Conservation (phyloP, 2,888 invertebrate genomes). For the Thereva unica region DNA sequence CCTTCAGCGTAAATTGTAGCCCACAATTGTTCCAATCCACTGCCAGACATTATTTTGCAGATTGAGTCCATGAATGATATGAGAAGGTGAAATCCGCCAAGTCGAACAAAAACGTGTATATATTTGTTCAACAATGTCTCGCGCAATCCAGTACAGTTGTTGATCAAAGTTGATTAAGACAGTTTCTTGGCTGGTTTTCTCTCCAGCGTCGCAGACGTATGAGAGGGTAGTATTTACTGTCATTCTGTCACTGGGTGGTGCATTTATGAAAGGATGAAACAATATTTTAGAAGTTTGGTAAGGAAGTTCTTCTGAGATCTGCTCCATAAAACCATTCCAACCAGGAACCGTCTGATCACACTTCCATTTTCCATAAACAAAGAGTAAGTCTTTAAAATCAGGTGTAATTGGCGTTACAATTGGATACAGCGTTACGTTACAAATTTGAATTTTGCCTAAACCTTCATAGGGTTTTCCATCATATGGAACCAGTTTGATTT, state of each 20-base stretch:
- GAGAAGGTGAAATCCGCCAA: background rate
- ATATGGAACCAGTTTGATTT: too few species aligned
- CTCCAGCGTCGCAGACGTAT: background rate
- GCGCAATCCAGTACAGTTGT: background rate
- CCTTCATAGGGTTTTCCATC: too few species aligned
- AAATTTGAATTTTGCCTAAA: too few species aligned
- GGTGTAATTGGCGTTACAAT: too few species aligned
- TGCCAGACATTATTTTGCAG: slow-evolving; percentile 16
- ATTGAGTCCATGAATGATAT: background rate
- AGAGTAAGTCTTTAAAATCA: too few species aligned
- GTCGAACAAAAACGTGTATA: background rate
- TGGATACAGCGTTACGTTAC: too few species aligned
- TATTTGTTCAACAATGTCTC: background rate
- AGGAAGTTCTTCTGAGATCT: background rate
- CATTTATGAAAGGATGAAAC: background rate
- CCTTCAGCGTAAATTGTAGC: too few species aligned
- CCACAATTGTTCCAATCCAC: slow-evolving; percentile 3
- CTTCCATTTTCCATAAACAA: too few species aligned
- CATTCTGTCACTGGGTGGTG: background rate
- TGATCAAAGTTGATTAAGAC: slow-evolving; percentile 3
- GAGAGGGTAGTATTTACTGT: background rate
- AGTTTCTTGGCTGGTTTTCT: background rate
- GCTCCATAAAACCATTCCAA: slow-evolving; percentile 8
- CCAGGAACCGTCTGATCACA: background rate
- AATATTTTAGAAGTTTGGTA: background rate